Conservation (phyloP, 1,140 invertebrate genomes). For the Musca vetustissima region DNA sequence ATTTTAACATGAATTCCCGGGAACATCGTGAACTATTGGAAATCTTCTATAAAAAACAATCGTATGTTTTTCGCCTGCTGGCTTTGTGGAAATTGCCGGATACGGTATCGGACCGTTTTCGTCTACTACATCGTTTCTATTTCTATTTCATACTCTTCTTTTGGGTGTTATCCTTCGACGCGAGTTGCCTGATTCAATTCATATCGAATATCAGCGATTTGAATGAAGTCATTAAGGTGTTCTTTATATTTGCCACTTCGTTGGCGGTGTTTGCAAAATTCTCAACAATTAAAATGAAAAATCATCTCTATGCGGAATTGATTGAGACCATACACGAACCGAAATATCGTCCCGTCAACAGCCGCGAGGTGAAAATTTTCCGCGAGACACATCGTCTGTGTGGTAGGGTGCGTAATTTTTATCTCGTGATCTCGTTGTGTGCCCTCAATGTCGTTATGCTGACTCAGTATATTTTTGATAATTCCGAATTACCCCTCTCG, state of each 20-base stretch:
- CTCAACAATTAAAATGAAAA: slow-evolving; percentile 33
- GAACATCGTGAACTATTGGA: slow-evolving; percentile 6
- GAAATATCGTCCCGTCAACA: slow-evolving; percentile 26
- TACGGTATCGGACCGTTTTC: background rate
- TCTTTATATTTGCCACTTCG: slow-evolving; percentile 42
- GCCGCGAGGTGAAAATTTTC: slow-evolving; percentile 29
- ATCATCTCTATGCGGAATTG: slow-evolving; percentile 27
- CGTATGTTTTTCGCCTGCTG: slow-evolving; percentile 1
- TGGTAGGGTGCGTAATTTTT: slow-evolving; percentile 33
- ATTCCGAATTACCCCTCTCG: slow-evolving; percentile 17
- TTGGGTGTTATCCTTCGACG: slow-evolving; percentile 41
- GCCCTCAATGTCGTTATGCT: slow-evolving; percentile 25
- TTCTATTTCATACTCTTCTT: slow-evolving; percentile 35
- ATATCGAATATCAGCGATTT: slow-evolving; percentile 33
- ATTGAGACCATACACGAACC: slow-evolving; percentile 30
- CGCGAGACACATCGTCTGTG: slow-evolving; percentile 25
- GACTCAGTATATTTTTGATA: slow-evolving; percentile 13
- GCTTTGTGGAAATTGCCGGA: slow-evolving; percentile 8
- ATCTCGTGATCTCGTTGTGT: slow-evolving; percentile 33
- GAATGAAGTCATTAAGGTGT: slow-evolving; percentile 38
- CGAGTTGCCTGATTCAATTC: slow-evolving; percentile 37
- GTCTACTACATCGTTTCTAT: slow-evolving; percentile 29
- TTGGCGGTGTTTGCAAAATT: slow-evolving; percentile 34
- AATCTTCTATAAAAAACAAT: slow-evolving; percentile 8
- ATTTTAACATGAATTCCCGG: background rate